Evolutionary conservation across 2,797 vertebrate genomes (phyloP), one percentile per base, ranked within the genome.

Genomic region (Pelochelys cantorii): DNA sequence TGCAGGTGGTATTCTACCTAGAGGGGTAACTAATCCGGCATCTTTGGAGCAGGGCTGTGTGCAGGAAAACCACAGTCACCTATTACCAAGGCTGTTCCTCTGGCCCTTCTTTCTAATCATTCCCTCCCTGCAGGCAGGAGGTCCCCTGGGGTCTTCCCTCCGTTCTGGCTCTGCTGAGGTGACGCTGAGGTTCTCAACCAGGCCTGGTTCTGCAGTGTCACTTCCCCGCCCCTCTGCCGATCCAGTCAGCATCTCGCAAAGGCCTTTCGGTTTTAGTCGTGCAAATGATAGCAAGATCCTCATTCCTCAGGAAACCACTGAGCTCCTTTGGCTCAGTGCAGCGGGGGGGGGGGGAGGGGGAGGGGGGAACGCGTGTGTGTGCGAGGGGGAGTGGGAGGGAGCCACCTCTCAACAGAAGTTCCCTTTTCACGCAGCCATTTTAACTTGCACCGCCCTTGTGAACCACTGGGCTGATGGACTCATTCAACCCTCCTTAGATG

Each of bases 321-420:
- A 34, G 65, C 34, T 71, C 65, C 65, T 31, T 37, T 1, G 4
- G n/a, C n/a, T 71, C 20, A n/a, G 34, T 3, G 18, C n/a, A 71
- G 65, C 18, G 10, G 29, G 13, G 59, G 27, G 27, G 3, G 57
- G 5, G 25, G 10, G 27, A 12, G 3, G 57, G 5, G 25, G 10
- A 11, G 0, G 17, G 7, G 14, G 14, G 12, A 5, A 0, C 1
- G 65, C 2, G 22, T 27, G 11, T 74, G 34, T 65, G 34, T 14
- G 59, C 13, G 59, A 60, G 14, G 29, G 60, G 1, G 31, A 11
- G n/a, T 20, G 31, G n/a, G n/a, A 22, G 18, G 62, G 65, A 71
- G 9, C 18, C 34, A 18, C 65, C 18, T 5, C 65, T 12, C 17
- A 20, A 22, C 65, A 22, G n/a, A 8, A 48, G 37, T 75, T 75